Conservation (phyloP, 2,113 vertebrate genomes). For the Mirounga angustirostris region DNA sequence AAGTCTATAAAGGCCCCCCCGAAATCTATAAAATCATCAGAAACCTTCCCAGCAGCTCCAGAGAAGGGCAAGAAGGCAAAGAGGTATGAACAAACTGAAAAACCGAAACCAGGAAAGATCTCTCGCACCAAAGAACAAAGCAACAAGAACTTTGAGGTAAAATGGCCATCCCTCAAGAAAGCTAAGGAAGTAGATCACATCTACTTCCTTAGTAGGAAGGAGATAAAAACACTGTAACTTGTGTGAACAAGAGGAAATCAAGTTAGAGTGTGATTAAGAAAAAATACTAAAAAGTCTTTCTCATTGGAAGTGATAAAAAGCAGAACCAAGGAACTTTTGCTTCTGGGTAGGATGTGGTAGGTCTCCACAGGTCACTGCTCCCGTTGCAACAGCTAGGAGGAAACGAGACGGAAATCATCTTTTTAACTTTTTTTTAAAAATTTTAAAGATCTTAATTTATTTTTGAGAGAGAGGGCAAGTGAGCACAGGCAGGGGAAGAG, state of each 20-base stretch:
- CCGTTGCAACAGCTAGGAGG: not conserved
- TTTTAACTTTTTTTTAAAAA: not conserved
- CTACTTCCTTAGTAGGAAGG: not conserved
- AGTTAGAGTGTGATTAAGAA: not conserved
- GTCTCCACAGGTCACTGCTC: not conserved
- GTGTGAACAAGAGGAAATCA: not conserved
- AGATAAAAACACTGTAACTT: not conserved
- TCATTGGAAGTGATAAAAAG: not conserved
- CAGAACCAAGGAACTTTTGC: conserved; percentile 9
- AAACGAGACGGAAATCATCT: not conserved
- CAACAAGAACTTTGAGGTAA: not conserved
- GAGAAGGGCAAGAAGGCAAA: not conserved
- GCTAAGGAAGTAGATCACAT: not conserved
- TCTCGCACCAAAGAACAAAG: not conserved
- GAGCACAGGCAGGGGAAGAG: not conserved
- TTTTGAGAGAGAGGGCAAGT: not conserved
- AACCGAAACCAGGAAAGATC: not conserved
- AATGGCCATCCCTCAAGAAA: not conserved
- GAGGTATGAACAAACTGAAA: not conserved
- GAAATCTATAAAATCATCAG: not conserved
- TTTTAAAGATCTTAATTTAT: not conserved
- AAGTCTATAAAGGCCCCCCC: not conserved
- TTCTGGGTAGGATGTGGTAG: not conserved
- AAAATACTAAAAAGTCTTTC: not conserved
- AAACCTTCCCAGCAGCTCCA: not conserved